Conservation (phyloP, 2,888 invertebrate genomes). For the Caprella mutica region DNA sequence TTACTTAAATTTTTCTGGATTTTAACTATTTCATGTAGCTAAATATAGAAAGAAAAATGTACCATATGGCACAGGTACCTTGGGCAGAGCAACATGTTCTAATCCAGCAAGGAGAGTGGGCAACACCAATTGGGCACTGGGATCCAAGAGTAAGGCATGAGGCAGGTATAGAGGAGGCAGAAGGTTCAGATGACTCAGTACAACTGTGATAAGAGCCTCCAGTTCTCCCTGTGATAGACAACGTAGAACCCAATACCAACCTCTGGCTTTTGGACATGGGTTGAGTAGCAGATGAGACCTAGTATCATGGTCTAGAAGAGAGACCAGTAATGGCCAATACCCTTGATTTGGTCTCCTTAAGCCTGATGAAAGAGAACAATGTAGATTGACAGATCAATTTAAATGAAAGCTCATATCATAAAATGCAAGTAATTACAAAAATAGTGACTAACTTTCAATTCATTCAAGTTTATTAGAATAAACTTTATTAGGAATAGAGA, state of each 20-base stretch:
- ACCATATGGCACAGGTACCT: no score
- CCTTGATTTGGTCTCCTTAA: background rate
- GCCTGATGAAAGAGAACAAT: no score
- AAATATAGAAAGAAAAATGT: no score
- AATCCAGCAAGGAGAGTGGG: slow-evolving; percentile 5
- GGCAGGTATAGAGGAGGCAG: slow-evolving; percentile 4
- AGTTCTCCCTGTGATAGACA: slow-evolving; percentile 1
- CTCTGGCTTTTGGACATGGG: background rate
- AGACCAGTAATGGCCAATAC: slow-evolving; percentile 1
- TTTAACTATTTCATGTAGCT: no score
- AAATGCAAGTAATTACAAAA: no score
- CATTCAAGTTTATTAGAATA: no score
- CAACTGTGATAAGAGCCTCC: slow-evolving; percentile 4
- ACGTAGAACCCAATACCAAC: slow-evolving; percentile 5
- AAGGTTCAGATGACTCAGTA: background rate
- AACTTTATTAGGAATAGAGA: no score
- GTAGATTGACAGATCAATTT: no score
- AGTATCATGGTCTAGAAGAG: slow-evolving; percentile 1
- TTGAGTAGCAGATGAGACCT: background rate
- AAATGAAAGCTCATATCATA: no score
- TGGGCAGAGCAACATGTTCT: slow-evolving; percentile 2
- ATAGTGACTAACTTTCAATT: no score
- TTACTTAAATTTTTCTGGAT: no score
- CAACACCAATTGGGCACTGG: slow-evolving; percentile 9
- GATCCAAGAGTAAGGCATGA: background rate